Evolutionary conservation across 2,113 vertebrate species (phyloP), one percentile per base, ranked within the genome.

Genomic region (Caranx melampygus): DNA sequence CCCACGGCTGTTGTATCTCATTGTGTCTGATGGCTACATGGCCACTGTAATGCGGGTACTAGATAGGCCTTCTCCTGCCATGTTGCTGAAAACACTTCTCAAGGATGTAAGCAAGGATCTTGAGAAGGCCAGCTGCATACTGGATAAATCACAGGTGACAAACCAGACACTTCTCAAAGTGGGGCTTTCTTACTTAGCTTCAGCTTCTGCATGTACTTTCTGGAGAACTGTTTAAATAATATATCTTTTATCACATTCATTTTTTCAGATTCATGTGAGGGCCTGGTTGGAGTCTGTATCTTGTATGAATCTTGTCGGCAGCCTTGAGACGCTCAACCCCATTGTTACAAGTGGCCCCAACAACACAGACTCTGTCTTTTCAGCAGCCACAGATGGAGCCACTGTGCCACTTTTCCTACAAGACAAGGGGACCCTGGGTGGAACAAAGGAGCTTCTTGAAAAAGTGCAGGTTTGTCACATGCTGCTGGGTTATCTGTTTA

Each of bases 11-110:
- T 94, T 96, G 14, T 97, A 96, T 91, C 93, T 99, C 73, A 87
- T 99, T 49, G 93, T 97, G 69, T 99, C 98, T 44, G 98, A 99
- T 80, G 98, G 98, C 16, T 99, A 98, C 84, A 96, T 97, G 95
- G 81, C 96, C 83, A 98, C 97, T 4, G 92, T 96, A 3, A 94
- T 99, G 67, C 94, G 91, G 49, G 91, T 96, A 74, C 81, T 90
- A 9, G 92, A 91, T 13, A 90, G 49, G 33, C 78, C 95, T 35
- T 95, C 96, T n/a, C 93, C 98, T 0, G 90, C 94, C 3, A 44
- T 84, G 14, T 87, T 98, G 70, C 47, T 97, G 74, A 96, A 93
- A 84, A 82, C 88, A 0, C 91, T 97, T 59, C 91, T 99, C 1
- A 93, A 96, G 72, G 95, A 97, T 79, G 90, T 95, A 33, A 78